Evolutionary conservation across 1,140 invertebrate species (phyloP).

Genomic region (Bombus consobrinus): DNA sequence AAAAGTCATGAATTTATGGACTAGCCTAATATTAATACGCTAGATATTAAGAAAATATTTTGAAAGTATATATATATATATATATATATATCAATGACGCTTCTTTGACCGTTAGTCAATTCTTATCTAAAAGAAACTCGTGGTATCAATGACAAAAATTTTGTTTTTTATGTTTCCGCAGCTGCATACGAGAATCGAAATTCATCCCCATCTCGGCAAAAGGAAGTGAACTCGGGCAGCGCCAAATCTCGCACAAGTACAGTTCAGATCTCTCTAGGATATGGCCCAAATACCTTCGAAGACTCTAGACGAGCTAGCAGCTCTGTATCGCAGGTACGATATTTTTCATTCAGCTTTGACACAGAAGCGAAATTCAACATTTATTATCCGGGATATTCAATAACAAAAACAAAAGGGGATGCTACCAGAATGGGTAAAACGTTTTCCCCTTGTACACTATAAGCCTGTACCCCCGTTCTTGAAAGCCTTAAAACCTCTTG

Average conservation of each 20-base stretch:
- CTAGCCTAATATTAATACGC: not conserved
- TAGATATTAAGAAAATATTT: not conserved
- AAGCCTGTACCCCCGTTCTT: not conserved
- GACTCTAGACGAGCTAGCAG: slow-evolving; percentile 88
- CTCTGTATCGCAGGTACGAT: slow-evolving; percentile 87
- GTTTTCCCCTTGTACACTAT: not conserved
- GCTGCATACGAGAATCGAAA: slow-evolving; percentile 82
- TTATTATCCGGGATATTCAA: not conserved
- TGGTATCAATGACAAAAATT: not conserved
- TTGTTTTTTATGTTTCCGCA: slow-evolving; percentile 58
- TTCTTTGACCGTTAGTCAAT: not conserved
- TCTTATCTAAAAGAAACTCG: not conserved
- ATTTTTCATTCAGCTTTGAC: not conserved
- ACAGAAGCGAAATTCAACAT: too few species aligned
- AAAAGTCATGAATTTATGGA: not conserved
- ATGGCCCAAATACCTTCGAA: slow-evolving; percentile 82
- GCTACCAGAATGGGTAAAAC: not conserved
- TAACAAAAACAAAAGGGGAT: not conserved
- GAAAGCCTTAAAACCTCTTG: not conserved
- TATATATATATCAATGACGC: too few species aligned
- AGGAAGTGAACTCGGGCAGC: slow-evolving; percentile 73
- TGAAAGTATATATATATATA: too few species aligned
- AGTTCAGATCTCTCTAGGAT: slow-evolving; percentile 80
- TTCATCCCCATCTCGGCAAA: slow-evolving; percentile 85
- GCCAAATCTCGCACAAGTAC: slow-evolving; percentile 81